A percentile compares a stretch with the other conserved stretches of the same genome.
These are phyloP conservation scores for Ascaphus truei DNA, from an alignment of 2,113 vertebrate genomes.

Conservation along the genomic window DNA sequence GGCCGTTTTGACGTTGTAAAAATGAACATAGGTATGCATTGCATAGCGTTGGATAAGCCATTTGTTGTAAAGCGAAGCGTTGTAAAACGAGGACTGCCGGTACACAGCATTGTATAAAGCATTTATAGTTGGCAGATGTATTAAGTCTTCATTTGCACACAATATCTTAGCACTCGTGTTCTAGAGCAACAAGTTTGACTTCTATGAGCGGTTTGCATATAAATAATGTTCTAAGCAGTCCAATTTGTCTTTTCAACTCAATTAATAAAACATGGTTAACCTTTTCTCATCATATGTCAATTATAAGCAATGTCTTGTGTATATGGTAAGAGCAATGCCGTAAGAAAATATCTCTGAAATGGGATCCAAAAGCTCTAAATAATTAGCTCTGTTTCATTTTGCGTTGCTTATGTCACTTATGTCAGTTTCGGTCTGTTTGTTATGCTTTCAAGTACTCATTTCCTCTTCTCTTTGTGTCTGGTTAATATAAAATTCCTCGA, in stretches of 20 bases:
- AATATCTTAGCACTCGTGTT: no score
- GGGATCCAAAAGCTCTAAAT: slow-evolving; percentile 1
- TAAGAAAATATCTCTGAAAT: slow-evolving; percentile 8
- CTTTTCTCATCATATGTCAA: background rate
- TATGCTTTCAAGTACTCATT: slow-evolving; percentile 15
- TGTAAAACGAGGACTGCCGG: no score
- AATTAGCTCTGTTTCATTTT: slow-evolving; percentile 2
- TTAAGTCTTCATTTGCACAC: no score
- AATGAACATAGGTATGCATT: no score
- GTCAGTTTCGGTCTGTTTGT: slow-evolving; percentile 19
- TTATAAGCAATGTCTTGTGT: background rate
- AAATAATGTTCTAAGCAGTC: background rate
- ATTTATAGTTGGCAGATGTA: no score
- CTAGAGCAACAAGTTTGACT: no score
- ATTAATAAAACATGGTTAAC: background rate
- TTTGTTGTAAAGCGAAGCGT: no score
- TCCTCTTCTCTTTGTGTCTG: slow-evolving; percentile 21
- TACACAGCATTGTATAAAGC: no score
- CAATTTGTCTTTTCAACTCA: background rate
- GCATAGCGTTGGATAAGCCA: no score
- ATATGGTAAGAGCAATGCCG: background rate
- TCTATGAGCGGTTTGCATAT: no score
- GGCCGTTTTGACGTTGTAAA: no score
- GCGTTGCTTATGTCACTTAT: slow-evolving; percentile 6
- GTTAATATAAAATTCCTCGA: slow-evolving; percentile 10